Conservation (phyloP, 1,140 invertebrate genomes). For the Trypoxylus dichotomus region DNA sequence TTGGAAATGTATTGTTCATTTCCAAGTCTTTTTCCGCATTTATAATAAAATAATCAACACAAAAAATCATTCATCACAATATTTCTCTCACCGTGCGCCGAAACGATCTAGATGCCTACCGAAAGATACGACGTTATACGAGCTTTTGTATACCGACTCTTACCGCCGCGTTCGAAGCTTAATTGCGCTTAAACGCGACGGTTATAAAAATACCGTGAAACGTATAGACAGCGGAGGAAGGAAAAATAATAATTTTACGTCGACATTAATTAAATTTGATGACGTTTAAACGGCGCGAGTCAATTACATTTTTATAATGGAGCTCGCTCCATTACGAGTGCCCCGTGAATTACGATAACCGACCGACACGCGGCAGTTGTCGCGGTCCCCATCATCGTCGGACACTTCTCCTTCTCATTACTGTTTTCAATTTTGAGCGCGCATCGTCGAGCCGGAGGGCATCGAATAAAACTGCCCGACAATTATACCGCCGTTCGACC, state of each 20-base stretch:
- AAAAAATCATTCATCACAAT: too few relatives aligned
- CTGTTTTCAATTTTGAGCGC: neutral
- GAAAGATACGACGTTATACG: too few relatives aligned
- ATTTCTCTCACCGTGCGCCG: too few relatives aligned
- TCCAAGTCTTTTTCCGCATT: too few relatives aligned
- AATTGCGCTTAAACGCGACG: constrained; percentile 1
- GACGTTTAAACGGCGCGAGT: constrained; percentile 8
- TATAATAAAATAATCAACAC: too few relatives aligned
- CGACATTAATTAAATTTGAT: constrained; percentile 19
- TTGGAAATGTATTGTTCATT: too few relatives aligned
- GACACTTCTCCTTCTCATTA: neutral
- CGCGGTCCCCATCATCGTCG: neutral
- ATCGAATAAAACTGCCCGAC: neutral
- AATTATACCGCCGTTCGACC: neutral
- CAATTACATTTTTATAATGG: constrained; percentile 16
- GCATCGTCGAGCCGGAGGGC: neutral
- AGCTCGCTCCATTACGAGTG: neutral
- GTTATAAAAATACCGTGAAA: neutral
- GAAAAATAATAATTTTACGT: constrained; percentile 19
- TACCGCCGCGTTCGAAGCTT: neutral
- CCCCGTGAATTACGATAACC: neutral
- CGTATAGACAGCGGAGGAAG: neutral
- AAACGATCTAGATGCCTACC: too few relatives aligned
- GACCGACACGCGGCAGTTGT: neutral
- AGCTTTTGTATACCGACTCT: neutral